A percentile compares a stretch with the other conserved stretches of the same genome.
phyloP scores from a whole-genome alignment of 2,888 invertebrate species.

The Ophion ventricosus region DNA sequence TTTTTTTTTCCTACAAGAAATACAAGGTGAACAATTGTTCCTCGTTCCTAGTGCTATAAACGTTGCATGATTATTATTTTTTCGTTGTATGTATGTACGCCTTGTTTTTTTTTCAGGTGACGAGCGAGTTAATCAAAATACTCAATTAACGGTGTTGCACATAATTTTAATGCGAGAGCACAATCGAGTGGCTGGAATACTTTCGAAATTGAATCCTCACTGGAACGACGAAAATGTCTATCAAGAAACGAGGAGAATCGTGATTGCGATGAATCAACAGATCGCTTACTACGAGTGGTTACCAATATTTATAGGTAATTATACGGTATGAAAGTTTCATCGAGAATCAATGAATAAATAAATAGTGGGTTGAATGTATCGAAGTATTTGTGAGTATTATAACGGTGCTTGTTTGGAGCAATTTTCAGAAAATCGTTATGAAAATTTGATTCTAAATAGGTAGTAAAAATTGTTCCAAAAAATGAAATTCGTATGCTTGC shows the following conservation, averaged over 20 bases:
- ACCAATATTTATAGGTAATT: slow-evolving; percentile 89
- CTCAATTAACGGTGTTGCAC: slow-evolving; percentile 90
- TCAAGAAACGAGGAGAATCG: slow-evolving; percentile 89
- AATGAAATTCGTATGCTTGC: no score
- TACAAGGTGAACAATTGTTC: no score
- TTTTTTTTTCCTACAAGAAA: no score
- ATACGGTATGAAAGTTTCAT: neutral
- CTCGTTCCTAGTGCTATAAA: no score
- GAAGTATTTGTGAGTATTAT: no score
- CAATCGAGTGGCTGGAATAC: slow-evolving; percentile 88
- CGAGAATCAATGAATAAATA: no score
- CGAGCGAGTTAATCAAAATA: slow-evolving; percentile 90
- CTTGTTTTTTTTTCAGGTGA: slow-evolving; percentile 85
- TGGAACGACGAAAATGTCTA: slow-evolving; percentile 90
- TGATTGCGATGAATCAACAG: slow-evolving; percentile 91
- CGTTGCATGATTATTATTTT: neutral
- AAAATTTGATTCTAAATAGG: no score
- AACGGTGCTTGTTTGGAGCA: no score
- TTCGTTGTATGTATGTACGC: neutral
- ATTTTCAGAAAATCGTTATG: no score
- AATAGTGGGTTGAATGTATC: no score
- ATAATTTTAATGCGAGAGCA: slow-evolving; percentile 91
- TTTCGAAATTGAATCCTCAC: slow-evolving; percentile 88
- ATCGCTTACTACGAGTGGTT: slow-evolving; percentile 93
- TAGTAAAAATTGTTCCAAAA: no score